phyloP scores from a whole-genome alignment of 2,888 invertebrate genomes.

The Eulithis prunata region DNA sequence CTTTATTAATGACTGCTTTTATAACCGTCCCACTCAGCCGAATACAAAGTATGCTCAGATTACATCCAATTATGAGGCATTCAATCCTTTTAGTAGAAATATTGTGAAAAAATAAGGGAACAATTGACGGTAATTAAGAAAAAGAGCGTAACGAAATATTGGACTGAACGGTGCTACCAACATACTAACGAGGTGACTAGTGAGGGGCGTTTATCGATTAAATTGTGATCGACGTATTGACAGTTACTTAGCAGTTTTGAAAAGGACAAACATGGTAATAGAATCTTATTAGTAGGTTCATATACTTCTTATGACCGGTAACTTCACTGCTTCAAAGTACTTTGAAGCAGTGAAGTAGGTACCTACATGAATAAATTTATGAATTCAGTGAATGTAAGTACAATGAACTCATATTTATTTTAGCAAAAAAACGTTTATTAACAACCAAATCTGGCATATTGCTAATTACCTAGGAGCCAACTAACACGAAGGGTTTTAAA shows the following conservation, averaged over 20 bases:
- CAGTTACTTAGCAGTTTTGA: constrained; percentile 13
- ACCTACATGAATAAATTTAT: too few species aligned
- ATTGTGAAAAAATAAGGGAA: constrained; percentile 71
- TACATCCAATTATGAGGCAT: constrained; percentile 83
- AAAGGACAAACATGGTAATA: too few species aligned
- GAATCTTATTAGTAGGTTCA: too few species aligned
- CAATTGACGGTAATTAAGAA: constrained; percentile 79
- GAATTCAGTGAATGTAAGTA: too few species aligned
- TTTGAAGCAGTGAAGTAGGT: too few species aligned
- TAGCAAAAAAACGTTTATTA: too few species aligned
- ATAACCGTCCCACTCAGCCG: constrained; percentile 68
- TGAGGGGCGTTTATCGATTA: constrained; percentile 52
- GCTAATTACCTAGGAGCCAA: too few species aligned
- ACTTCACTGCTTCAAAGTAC: too few species aligned
- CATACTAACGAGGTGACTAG: constrained; percentile 66
- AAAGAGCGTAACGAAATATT: constrained; percentile 75
- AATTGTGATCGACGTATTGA: constrained; percentile 20
- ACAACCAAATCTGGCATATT: too few species aligned
- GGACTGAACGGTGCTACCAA: constrained; percentile 65
- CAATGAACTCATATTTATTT: too few species aligned
- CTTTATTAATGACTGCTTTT: constrained; percentile 70
- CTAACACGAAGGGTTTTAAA: too few species aligned
- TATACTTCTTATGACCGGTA: too few species aligned
- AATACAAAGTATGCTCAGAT: constrained; percentile 80
- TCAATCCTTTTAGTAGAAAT: constrained; percentile 77